Evolutionary conservation across 2,797 vertebrate species (phyloP), one percentile per base, ranked within the genome.

Genomic region (Erpetoichthys calabaricus): DNA sequence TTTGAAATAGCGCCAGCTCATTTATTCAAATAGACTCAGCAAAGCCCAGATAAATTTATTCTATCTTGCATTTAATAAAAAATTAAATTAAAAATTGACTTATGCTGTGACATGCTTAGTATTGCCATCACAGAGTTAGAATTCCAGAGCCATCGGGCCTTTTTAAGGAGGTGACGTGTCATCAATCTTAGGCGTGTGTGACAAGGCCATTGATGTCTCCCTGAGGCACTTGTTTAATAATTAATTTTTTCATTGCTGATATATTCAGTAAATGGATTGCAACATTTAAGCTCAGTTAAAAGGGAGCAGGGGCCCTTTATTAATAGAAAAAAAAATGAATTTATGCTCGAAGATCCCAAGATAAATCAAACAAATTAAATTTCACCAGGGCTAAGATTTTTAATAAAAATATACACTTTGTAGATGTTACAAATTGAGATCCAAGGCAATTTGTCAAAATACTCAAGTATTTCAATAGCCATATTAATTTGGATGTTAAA

Each of bases 51-150:
- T 77, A 73, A 78, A 84, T 83, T 75, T 80, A 78, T 80, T 77
- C 73, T 66, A 75, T 67, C 70, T 72, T 77, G 70, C 73, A 72
- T 81, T 82, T 84, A 83, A 82, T 81, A 79, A 77, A 80, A 75
- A 80, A 78, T 82, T 84, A 82, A 80, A 84, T 84, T 83, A 74
- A 75, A 80, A 80, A 67, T 78, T 77, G 78, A 75, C 80, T 86
- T 78, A 75, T 56, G 61, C 69, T 68, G 59, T 72, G 71, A 75
- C 76, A 78, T 63, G 67, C 67, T 76, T 71, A 65, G 64, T 70
- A 64, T 75, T 76, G 70, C 65, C 68, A 69, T 78, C 77, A 70
- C 63, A 70, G 73, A 67, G 68, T 77, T 81, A 81, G 67, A 74
- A 75, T 80, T 70, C 68, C 63, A 71, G 61, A 62, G 63, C 66